Percentiles rank a stretch among this genome's conserved stretches.
phyloP scores from a whole-genome alignment of 2,797 vertebrate species.

The Silurus aristotelis region DNA sequence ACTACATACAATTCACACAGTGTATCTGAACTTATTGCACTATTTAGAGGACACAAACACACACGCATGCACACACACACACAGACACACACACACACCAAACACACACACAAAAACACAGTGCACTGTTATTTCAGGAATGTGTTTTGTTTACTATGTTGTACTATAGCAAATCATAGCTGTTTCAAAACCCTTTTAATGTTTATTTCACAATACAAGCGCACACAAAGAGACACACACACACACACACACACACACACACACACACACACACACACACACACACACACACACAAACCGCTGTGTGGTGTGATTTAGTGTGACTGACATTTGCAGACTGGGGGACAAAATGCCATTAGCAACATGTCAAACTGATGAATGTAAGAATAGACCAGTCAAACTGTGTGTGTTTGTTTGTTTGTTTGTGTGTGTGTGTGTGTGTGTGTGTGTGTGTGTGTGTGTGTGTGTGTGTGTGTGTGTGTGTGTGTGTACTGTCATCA shows the following conservation, averaged over 20 bases:
- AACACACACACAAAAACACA: no score
- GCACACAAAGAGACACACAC: no score
- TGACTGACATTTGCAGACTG: slow-evolving; percentile 32
- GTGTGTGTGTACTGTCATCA: neutral
- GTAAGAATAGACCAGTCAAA: slow-evolving; percentile 39
- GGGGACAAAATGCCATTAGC: slow-evolving; percentile 47
- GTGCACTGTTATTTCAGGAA: no score
- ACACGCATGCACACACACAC: no score
- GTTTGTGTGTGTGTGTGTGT: slow-evolving; percentile 25
- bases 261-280: slow-evolving; percentile 8
- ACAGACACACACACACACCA: no score
- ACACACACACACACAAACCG: neutral
- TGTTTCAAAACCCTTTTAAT: no score
- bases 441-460: slow-evolving; percentile 2
- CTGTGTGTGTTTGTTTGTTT: slow-evolving; percentile 23
- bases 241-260: neutral
- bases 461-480: neutral
- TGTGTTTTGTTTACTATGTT: no score
- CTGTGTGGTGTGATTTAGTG: slow-evolving; percentile 29
- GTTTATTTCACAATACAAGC: no score
- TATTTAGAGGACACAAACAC: no score
- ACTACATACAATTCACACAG: no score
- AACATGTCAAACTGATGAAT: slow-evolving; percentile 38
- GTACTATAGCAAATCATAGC: no score
- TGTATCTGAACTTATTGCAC: no score